Evolutionary conservation across 2,113 vertebrate species (phyloP), one percentile per base, ranked within the genome.

Genomic region (Oncorhynchus gorbuscha): DNA sequence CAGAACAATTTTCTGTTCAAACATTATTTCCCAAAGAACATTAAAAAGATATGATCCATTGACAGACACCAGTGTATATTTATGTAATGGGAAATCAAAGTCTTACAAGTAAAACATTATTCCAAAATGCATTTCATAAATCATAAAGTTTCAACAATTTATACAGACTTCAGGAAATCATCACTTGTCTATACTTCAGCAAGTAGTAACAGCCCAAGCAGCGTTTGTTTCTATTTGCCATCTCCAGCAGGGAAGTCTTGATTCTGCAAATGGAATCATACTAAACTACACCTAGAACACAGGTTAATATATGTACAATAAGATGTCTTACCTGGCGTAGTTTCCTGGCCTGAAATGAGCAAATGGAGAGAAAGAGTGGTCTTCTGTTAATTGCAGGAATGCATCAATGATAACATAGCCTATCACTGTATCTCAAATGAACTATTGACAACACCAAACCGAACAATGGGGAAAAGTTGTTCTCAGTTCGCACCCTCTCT

Each of bases 251-350:
- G 14, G 11, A 3, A 14, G 49, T 51, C 14, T 51, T 51, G 49
- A 51, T 55, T 55, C 51, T 55, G 51, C 3, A 11, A 16, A 55
- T 55, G 14, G 51, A 55, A 5, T 1, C 51, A 18, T 3, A 16
- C 16, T 18, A 55, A 65, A 14, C 51, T 22, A 14, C 7, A 65
- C 30, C 32, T 75, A 1, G n/a, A 39, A 9, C 3, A 14, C 11
- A 12, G 35, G 1, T 70, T 3, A 51, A 64, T 14, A 64, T 58
- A 64, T 69, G 13, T 76, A 49, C 69, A n/a, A 62, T 11, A n/a
- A 20, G 18, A 39, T 22, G 8, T 24, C 85, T 8, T 90, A 94
- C 93, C 92, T 93, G 85, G 45, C 78, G 90, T 74, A 85, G 83
- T 82, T 80, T 73, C 51, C 70, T 84, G 74, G 70, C 85, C 76